Conservation (phyloP, 1,140 invertebrate species). For the Solen grandis region DNA sequence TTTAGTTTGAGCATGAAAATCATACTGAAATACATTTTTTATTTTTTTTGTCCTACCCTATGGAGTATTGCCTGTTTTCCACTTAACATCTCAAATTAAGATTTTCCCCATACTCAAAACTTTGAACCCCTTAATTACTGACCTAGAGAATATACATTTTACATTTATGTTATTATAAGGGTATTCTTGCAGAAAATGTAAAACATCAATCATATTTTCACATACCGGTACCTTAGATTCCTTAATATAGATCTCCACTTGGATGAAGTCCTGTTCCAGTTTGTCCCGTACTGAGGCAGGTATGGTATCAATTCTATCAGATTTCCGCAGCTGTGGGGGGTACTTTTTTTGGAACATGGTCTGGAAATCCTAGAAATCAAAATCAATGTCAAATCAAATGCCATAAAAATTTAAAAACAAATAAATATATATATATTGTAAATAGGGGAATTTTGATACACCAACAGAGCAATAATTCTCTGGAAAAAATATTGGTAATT, state of each 20-base stretch:
- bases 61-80: not conserved
- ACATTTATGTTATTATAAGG: no score
- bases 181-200: no score
- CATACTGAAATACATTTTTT: no score
- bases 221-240: conserved; percentile 35
- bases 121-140: no score
- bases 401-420: not conserved
- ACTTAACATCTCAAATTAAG: no score
- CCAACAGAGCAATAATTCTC: not conserved
- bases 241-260: conserved; percentile 2
- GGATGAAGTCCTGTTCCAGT: conserved; percentile 33
- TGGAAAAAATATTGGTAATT: not conserved
- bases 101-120: no score
- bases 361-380: conserved; percentile 18
- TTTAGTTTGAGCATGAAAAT: no score
- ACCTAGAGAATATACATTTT: no score
- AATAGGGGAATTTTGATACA: not conserved
- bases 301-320: not conserved
- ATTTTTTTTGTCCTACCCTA: not conserved
- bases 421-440: not conserved
- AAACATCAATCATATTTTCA: no score
- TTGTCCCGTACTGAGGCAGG: conserved; percentile 4
- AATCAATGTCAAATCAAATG: not conserved
- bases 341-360: conserved; percentile 32
- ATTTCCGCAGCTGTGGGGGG: conserved; percentile 25